These are phyloP conservation scores for Zaprionus davidi DNA, from an alignment of 1,140 invertebrate species.

Conservation along the genomic window DNA sequence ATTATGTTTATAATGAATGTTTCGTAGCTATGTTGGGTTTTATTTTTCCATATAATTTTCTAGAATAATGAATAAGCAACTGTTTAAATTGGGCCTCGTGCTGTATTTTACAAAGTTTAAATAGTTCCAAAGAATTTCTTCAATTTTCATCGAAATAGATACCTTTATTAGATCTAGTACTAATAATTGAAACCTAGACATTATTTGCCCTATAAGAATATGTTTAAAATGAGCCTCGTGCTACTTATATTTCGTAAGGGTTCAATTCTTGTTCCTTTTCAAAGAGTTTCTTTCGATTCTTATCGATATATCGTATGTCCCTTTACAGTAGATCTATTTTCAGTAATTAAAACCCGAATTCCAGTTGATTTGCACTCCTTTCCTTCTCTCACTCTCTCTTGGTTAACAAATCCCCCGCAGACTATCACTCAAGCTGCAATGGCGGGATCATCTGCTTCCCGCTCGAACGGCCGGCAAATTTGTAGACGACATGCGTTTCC, in stretches of 20 bases:
- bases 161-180: background rate
- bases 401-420: background rate
- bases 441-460: constrained; percentile 10
- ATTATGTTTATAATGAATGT: background rate
- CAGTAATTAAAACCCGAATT: too few relatives aligned
- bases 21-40: background rate
- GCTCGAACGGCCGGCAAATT: constrained; percentile 51
- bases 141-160: background rate
- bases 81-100: background rate
- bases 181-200: too few relatives aligned
- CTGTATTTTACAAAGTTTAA: background rate
- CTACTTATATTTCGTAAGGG: background rate
- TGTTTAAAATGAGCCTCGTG: background rate
- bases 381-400: background rate
- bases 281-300: background rate
- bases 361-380: background rate
- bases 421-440: background rate
- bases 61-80: background rate
- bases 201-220: background rate
- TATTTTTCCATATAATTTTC: rapidly evolving
- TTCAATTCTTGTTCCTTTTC: too few relatives aligned
- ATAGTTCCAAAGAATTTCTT: background rate
- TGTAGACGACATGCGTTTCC: constrained; percentile 76
- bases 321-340: background rate
- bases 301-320: background rate